Evolutionary conservation across 2,797 vertebrate genomes (phyloP), one percentile per base, ranked within the genome.

Genomic region (Mormyrops attenuatus): DNA sequence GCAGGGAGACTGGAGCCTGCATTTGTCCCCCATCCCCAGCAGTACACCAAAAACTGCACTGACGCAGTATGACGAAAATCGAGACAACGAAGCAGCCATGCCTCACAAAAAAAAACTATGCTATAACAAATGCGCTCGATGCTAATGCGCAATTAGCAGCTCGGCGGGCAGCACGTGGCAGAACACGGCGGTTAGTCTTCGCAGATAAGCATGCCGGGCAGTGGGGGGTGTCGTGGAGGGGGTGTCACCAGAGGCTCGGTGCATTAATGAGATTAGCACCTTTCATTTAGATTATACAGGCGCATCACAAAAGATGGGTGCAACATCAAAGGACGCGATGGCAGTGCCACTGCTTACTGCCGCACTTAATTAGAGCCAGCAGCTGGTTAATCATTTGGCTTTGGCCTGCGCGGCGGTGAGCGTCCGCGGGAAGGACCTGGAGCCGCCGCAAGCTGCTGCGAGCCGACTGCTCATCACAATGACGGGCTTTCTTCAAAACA

Each of bases 281-380:
- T 94, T 93, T 93, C 93, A 96, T 96, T 95, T 93, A 93, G 92
- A 94, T 95, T 94, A 95, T 93, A 95, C 88, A 60, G 92, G 91
- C 89, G 52, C 88, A 89, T 90, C 88, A 94, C 92, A 95, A 94
- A 95, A 93, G 91, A 89, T 5, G 63, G 90, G 89, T 55, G 90
- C 88, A 91, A 93, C 93, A 95, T 94, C 93, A 91, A 95, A 93
- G 93, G 92, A 93, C 89, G 90, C 91, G 52, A 86, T 90, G 91
- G 90, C 89, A 92, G 91, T 69, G 93, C 41, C 44, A 91, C 93
- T 94, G 93, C 91, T 94, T 92, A 60, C 89, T 90, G 89, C 89
- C 89, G 87, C n/a, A 44, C 90, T 92, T 93, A 93, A 93, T 94
- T 93, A 91, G 90, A 85, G 80, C 84, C 91, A 94, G 92, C 93